Conservation (phyloP, 2,797 vertebrate genomes). For the Hoplostethus atlanticus region DNA sequence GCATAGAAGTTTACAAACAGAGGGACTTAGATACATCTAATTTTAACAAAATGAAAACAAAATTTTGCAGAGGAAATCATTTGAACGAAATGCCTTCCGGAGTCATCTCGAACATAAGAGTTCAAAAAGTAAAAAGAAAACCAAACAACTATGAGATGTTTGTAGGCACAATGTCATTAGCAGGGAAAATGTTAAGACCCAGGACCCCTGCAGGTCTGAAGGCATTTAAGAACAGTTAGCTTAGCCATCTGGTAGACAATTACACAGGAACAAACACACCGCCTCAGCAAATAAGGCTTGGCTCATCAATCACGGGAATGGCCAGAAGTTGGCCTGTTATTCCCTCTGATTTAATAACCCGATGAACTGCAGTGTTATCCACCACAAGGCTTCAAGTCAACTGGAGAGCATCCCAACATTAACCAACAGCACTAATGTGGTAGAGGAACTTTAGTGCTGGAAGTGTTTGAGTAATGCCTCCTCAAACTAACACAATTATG, state of each 20-base stretch:
- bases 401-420: conserved; percentile 44
- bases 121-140: conserved; percentile 53
- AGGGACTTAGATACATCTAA: conserved; percentile 60
- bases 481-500: neutral
- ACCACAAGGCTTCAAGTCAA: conserved; percentile 46
- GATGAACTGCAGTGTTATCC: conserved; percentile 75
- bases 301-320: conserved; percentile 88
- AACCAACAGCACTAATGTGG: conserved; percentile 9
- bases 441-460: neutral
- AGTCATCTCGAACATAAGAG: conserved; percentile 59
- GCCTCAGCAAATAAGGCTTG: conserved; percentile 89
- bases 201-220: conserved; percentile 83
- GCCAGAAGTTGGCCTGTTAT: conserved; percentile 85
- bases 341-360: conserved; percentile 86
- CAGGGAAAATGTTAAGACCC: conserved; percentile 77
- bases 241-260: conserved; percentile 91
- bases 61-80: conserved; percentile 54
- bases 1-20: conserved; percentile 62
- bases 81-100: conserved; percentile 51
- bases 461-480: neutral
- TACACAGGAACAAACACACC: conserved; percentile 88
- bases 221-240: conserved; percentile 89
- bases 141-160: conserved; percentile 55
- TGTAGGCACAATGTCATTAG: conserved; percentile 77
- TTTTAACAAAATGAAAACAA: conserved; percentile 69